These are phyloP conservation scores for Epicampocera succincta DNA, from an alignment of 2,888 invertebrate species.

Conservation along the genomic window DNA sequence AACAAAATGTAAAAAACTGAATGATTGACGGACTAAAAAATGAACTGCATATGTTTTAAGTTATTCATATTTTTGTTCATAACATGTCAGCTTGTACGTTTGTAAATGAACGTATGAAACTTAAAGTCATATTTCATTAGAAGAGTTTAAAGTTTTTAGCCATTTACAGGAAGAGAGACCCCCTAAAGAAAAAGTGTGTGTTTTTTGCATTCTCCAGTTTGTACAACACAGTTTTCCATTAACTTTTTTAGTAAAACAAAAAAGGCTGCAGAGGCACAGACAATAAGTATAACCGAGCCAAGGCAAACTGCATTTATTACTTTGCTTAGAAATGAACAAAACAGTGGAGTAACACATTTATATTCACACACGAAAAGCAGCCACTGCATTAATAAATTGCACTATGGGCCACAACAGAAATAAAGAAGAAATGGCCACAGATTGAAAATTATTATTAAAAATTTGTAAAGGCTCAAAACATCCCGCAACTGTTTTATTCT, in stretches of 20 bases:
- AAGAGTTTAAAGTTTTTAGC: slow-evolving; percentile 36
- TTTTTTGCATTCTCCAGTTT: slow-evolving; percentile 46
- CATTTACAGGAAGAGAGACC: slow-evolving; percentile 30
- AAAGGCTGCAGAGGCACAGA: slow-evolving; percentile 7
- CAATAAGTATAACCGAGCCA: slow-evolving; percentile 28
- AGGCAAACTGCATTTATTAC: slow-evolving; percentile 51
- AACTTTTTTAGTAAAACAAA: slow-evolving; percentile 29
- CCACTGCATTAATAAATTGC: slow-evolving; percentile 31
- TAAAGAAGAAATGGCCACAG: too few relatives aligned
- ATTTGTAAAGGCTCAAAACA: too few relatives aligned
- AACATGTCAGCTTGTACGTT: slow-evolving; percentile 29
- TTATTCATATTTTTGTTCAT: slow-evolving; percentile 55
- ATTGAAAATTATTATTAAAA: too few relatives aligned
- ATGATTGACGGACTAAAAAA: slow-evolving; percentile 28
- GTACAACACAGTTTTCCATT: slow-evolving; percentile 29
- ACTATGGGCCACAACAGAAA: slow-evolving; percentile 30
- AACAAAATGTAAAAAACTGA: slow-evolving; percentile 21
- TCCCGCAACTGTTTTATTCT: too few relatives aligned
- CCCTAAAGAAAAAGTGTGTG: slow-evolving; percentile 20
- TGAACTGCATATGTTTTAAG: slow-evolving; percentile 44
- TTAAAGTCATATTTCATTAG: slow-evolving; percentile 63
- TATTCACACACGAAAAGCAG: slow-evolving; percentile 17
- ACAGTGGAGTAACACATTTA: background rate
- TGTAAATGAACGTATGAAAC: slow-evolving; percentile 44
- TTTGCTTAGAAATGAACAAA: slow-evolving; percentile 10